phyloP scores from a whole-genome alignment of 2,888 invertebrate genomes.

The Phorcus lineatus region DNA sequence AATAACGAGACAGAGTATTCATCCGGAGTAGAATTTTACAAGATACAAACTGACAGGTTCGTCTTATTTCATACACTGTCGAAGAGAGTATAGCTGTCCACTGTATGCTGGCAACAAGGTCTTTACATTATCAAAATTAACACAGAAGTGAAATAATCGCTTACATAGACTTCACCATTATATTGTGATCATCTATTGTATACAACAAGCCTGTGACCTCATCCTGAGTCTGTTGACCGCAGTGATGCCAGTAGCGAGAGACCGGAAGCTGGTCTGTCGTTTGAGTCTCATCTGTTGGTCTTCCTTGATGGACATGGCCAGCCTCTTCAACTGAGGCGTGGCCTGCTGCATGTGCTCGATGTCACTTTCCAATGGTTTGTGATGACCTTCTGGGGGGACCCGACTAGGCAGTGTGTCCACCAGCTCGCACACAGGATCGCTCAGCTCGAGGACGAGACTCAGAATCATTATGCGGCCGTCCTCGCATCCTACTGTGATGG shows the following conservation, averaged over 20 bases:
- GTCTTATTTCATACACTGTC: too few species aligned
- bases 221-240: conserved; percentile 40
- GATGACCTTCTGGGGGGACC: background rate
- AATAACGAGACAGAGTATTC: too few species aligned
- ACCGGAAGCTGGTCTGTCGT: conserved; percentile 53
- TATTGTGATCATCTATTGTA: conserved; percentile 35
- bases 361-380: conserved; percentile 47
- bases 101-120: too few species aligned
- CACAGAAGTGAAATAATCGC: too few species aligned
- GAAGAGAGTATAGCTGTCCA: too few species aligned
- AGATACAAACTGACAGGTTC: too few species aligned
- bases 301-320: conserved; percentile 46
- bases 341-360: conserved; percentile 43
- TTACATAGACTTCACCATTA: too few species aligned
- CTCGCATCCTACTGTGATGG: conserved; percentile 65
- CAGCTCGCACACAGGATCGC: conserved; percentile 61
- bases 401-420: conserved; percentile 57
- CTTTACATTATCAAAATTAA: too few species aligned
- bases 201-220: conserved; percentile 46
- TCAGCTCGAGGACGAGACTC: conserved; percentile 56
- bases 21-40: too few species aligned
- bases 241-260: conserved; percentile 55
- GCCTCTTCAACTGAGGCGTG: conserved; percentile 49
- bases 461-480: conserved; percentile 68
- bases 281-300: conserved; percentile 38